Percentiles rank a stretch among this genome's conserved stretches.
Conservation (phyloP, 2,113 vertebrate genomes). For the Thalassarche chlororhynchos region DNA sequence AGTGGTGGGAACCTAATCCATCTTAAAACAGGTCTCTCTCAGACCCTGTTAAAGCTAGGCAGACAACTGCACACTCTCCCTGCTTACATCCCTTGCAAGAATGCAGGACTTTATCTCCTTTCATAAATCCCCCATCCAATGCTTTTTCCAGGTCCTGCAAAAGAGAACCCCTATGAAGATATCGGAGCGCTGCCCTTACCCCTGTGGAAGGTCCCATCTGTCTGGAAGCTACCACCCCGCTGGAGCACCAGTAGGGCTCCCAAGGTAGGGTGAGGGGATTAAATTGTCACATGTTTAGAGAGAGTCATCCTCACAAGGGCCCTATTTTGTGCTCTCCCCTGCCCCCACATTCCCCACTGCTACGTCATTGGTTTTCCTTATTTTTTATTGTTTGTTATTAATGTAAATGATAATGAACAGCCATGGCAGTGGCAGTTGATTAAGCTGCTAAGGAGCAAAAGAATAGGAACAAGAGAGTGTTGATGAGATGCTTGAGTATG, state of each 20-base stretch:
- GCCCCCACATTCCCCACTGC: neutral
- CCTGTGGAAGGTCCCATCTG: slow-evolving; percentile 79
- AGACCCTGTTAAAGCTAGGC: neutral
- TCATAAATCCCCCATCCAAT: neutral
- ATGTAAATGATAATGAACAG: neutral
- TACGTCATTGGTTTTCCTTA: neutral
- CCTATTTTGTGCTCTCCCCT: neutral
- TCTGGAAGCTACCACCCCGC: slow-evolving; percentile 78
- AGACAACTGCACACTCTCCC: neutral
- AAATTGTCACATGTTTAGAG: neutral
- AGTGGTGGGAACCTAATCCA: neutral
- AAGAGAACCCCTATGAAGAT: slow-evolving; percentile 89
- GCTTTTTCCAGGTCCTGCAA: slow-evolving; percentile 73
- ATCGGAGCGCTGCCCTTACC: slow-evolving; percentile 81
- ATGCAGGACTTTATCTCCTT: neutral
- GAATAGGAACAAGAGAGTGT: neutral
- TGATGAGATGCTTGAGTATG: neutral
- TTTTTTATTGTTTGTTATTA: neutral
- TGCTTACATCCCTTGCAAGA: neutral
- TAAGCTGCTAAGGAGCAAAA: neutral
- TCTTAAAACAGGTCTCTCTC: neutral
- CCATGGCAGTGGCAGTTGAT: neutral
- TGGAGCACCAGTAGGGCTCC: slow-evolving; percentile 72
- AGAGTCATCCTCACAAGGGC: neutral
- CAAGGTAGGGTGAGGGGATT: slow-evolving; percentile 64